A percentile compares a stretch with the other conserved stretches of the same genome.
Conservation (phyloP, 2,888 invertebrate species). For the Trissolcus japonicus region DNA sequence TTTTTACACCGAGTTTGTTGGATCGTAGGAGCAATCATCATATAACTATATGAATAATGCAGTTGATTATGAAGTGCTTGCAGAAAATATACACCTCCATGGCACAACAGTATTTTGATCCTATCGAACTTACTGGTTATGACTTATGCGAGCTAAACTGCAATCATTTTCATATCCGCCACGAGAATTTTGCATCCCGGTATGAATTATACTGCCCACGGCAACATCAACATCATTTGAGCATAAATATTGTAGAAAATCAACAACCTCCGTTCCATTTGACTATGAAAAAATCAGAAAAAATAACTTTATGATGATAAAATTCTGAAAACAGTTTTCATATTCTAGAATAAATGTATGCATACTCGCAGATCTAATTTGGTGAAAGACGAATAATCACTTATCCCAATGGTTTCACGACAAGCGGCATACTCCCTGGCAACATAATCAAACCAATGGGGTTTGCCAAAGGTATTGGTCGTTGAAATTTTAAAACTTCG, state of each 20-base stretch:
- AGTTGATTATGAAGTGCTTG: background rate
- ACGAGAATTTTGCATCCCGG: conserved; percentile 96
- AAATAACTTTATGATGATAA: background rate
- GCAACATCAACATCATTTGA: conserved; percentile 97
- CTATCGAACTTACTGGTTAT: conserved; percentile 85
- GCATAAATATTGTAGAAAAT: conserved; percentile 93
- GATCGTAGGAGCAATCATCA: conserved; percentile 98
- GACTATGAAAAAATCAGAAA: conserved; percentile 79
- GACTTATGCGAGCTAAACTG: conserved; percentile 90
- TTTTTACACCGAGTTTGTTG: conserved; percentile 95
- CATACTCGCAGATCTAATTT: conserved; percentile 94
- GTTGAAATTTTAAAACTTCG: conserved; percentile 83
- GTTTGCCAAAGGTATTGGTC: conserved; percentile 92
- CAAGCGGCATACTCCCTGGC: conserved; percentile 94
- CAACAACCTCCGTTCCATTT: conserved; percentile 90
- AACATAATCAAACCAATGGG: conserved; percentile 94
- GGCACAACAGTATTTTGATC: background rate
- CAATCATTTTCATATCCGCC: conserved; percentile 99
- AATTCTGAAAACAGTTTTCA: background rate
- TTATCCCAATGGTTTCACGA: conserved; percentile 92
- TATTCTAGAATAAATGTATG: background rate
- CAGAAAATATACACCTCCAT: conserved; percentile 3
- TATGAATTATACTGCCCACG: conserved; percentile 94
- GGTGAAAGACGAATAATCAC: conserved; percentile 98
- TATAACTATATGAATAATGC: conserved; percentile 82